A percentile compares a stretch with the other conserved stretches of the same genome.
These are phyloP conservation scores for Ormyrus nitidulus DNA, from an alignment of 2,888 invertebrate genomes.

Conservation along the genomic window DNA sequence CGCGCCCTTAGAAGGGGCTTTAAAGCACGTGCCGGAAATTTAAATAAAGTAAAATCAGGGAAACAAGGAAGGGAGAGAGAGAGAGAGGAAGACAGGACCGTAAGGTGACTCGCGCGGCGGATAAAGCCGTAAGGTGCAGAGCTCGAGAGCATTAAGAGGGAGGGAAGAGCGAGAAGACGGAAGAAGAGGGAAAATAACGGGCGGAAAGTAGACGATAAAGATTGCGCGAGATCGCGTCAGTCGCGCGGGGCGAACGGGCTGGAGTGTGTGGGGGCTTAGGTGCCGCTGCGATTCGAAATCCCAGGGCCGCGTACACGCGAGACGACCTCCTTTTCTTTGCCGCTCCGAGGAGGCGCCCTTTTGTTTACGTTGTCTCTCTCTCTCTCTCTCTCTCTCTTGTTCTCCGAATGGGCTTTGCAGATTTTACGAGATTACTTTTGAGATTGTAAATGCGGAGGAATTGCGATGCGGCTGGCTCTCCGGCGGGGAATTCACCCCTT, in stretches of 20 bases:
- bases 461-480: no score
- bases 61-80: no score
- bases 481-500: no score
- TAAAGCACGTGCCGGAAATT: no score
- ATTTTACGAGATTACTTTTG: constrained; percentile 41
- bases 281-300: no score
- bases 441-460: not conserved
- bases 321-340: no score
- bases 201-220: constrained; percentile 24
- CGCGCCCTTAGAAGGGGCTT: no score
- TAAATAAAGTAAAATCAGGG: no score
- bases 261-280: no score
- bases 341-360: no score
- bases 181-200: constrained; percentile 11
- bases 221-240: constrained; percentile 10
- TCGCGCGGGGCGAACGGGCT: not conserved
- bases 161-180: not conserved
- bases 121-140: constrained; percentile 5
- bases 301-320: no score
- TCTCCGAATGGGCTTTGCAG: constrained; percentile 27
- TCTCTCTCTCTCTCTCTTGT: not conserved
- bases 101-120: constrained; percentile 19
- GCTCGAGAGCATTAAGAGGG: not conserved
- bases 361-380: no score
- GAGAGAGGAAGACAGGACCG: not conserved